These are phyloP conservation scores for Ischnus inquisitorius DNA, from an alignment of 2,888 invertebrate genomes.

Conservation along the genomic window DNA sequence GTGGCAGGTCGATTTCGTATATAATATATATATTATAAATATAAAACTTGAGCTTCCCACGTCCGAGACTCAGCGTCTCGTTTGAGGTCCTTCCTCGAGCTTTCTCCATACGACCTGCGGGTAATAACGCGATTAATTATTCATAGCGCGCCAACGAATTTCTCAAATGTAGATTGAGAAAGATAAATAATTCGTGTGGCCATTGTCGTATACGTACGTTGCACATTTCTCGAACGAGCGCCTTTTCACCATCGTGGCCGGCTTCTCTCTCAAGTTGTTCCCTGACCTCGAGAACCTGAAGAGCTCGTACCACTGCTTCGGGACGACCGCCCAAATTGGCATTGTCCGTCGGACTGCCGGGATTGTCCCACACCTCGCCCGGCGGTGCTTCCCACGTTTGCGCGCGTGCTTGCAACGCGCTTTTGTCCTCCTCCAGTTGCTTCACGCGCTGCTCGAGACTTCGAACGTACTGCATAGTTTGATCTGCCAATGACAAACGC, in stretches of 20 bases:
- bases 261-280: constrained; percentile 93
- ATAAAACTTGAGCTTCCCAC: constrained; percentile 27
- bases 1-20: constrained; percentile 44
- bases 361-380: constrained; percentile 83
- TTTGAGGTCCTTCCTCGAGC: constrained; percentile 93
- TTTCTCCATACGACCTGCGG: constrained; percentile 95
- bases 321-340: constrained; percentile 89
- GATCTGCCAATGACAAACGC: constrained; percentile 87
- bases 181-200: no score
- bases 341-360: constrained; percentile 79
- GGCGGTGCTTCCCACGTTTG: constrained; percentile 80
- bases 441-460: constrained; percentile 95
- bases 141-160: no score
- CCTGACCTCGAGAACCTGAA: constrained; percentile 96
- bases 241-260: constrained; percentile 94
- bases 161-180: no score
- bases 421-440: constrained; percentile 93
- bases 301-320: constrained; percentile 96
- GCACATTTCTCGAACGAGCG: constrained; percentile 97
- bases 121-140: constrained; percentile 49
- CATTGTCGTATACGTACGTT: constrained; percentile 88
- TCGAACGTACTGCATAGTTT: constrained; percentile 96
- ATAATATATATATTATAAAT: constrained; percentile 12
- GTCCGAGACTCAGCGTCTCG: constrained; percentile 81
- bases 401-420: constrained; percentile 86